Percentiles rank a stretch among this genome's conserved stretches.
Evolutionary conservation across 2,888 invertebrate genomes (phyloP).

Genomic region (Norana najaformis): DNA sequence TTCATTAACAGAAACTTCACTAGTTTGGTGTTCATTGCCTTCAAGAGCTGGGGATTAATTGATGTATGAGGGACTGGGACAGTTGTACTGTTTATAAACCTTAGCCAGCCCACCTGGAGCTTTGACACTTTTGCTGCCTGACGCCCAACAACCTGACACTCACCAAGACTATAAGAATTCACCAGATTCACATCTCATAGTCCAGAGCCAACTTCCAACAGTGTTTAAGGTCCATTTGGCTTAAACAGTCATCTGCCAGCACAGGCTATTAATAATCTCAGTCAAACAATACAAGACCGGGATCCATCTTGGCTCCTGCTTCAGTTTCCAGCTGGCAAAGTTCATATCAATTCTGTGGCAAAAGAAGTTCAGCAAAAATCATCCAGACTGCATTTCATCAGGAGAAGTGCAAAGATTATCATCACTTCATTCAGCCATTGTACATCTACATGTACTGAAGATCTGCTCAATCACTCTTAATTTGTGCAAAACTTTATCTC

Average conservation of each 20-base stretch:
- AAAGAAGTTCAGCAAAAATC: background rate
- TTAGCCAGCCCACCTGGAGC: background rate
- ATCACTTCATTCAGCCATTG: background rate
- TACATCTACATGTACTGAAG: no score
- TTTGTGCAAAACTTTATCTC: background rate
- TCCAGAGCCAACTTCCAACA: background rate
- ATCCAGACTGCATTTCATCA: background rate
- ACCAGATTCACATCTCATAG: background rate
- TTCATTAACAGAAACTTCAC: no score
- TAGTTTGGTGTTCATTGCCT: background rate
- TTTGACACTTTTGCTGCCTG: background rate
- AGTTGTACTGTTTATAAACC: background rate
- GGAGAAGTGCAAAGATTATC: background rate
- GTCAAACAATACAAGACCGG: background rate
- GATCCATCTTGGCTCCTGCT: background rate
- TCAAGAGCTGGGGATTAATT: background rate
- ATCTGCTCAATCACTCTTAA: background rate
- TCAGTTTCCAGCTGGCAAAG: background rate
- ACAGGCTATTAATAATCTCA: background rate
- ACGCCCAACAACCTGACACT: background rate
- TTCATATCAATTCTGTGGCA: background rate
- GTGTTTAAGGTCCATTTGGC: background rate
- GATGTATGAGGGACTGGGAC: background rate
- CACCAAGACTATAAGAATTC: slow-evolving; percentile 4
- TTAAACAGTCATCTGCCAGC: background rate